Evolutionary conservation across 2,888 invertebrate species (phyloP), one percentile per base, ranked within the genome.

Genomic region (Leptopilina myrica): DNA sequence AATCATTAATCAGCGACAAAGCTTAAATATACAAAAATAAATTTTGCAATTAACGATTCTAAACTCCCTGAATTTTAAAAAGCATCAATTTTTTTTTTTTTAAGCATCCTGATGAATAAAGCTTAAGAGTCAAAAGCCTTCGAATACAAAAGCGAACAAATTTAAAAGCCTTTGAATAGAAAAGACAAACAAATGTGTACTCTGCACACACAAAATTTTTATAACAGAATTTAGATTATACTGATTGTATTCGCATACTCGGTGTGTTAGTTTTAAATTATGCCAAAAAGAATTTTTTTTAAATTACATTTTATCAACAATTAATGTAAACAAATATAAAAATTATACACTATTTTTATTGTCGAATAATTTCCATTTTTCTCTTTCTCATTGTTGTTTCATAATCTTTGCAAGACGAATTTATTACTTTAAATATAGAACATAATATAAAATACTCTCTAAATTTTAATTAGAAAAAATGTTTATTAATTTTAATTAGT

Each of bases 131-230:
- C 46, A 43, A 67, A 67, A 67, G 40, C 46, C 15, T 62, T 20
- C 62, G 62, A 67, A 49, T 43, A 67, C 67, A 49, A 33, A 76
- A 43, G 43, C 43, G 64, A 69, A 69, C 46, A 46, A 69, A 43
- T 49, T 40, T 43, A 69, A 46, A 43, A 69, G 53, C 46, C 53
- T 49, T 49, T 69, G 69, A 62, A 62, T 62, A 62, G 62, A 62
- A 62, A 33, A 62, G 62, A 62, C 62, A 62, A 62, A 62, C 62
- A 62, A 62, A 20, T 62, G 62, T 62, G 20, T 62, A 62, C 62
- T 62, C 62, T 62, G 62, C 20, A 62, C 62, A 62, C 62, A 62
- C 43, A 43, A 43, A 43, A 62, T n/a, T 62, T 62, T 62, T 62
- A 62, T 62, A 62, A 62, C 15, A 62, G 62, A 62, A 62, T 62